Evolutionary conservation across 2,888 invertebrate species (phyloP), one percentile per base, ranked within the genome.

Genomic region (Tiphia femorata): DNA sequence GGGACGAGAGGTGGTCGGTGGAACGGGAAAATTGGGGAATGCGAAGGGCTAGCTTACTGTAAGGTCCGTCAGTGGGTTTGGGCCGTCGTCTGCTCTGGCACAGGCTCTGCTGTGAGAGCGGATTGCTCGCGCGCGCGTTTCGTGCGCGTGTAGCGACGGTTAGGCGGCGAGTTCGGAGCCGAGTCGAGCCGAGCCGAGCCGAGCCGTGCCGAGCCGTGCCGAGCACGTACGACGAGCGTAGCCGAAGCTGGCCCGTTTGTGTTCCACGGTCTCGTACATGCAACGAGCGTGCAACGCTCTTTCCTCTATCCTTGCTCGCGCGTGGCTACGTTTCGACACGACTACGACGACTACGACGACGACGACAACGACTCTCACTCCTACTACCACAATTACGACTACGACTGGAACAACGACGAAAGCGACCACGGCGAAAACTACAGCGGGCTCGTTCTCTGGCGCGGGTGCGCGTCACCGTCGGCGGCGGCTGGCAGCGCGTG

Each of bases 111-210:
- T 25, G 8, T 25, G n/a, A n/a, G n/a, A n/a, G n/a, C n/a, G n/a
- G n/a, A n/a, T 8, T 8, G 25, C 30, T 30, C 30, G 30, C 30
- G 23, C 16, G 10, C 16, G 23, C 12, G 42, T 7, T 33, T 21
- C 27, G 43, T 27, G 52, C 50, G 56, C 30, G 47, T 57, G 58
- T 47, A 55, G 58, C 50, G 58, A 41, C 53, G 56, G n/a, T n/a
- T n/a, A n/a, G 37, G 68, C 57, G 51, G 62, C 44, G 54, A 38
- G 60, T 65, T n/a, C n/a, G 58, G 60, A 63, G 50, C 56, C 52
- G 62, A 62, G 55, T 63, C 68, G 68, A 66, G 67, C 66, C 59
- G 70, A 55, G 68, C 62, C 62, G 74, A 54, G 72, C 68, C 62
- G 74, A 62, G 67, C 72, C 61, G 72, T 67, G 75, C 73, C 54